Percentiles rank a stretch among this genome's conserved stretches.
Evolutionary conservation across 2,797 vertebrate species (phyloP).

Genomic region (Pseudomugil gertrudae): DNA sequence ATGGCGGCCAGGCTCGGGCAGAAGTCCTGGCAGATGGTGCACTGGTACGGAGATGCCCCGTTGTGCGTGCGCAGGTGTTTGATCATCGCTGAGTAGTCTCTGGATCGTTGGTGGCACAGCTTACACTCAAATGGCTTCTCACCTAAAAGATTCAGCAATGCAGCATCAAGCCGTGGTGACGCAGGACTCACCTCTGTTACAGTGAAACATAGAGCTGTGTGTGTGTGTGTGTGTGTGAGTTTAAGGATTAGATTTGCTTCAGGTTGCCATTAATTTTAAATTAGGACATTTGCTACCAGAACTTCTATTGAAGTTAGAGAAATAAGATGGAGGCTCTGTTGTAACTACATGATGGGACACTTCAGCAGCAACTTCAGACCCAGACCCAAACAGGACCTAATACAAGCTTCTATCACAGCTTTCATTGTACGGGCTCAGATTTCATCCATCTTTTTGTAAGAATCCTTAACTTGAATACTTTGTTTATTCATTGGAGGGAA

Average conservation of each 20-base stretch:
- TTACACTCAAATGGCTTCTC: slow-evolving; percentile 99
- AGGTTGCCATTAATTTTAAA: slow-evolving; percentile 27
- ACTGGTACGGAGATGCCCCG: slow-evolving; percentile 98
- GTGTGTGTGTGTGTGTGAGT: slow-evolving; percentile 4
- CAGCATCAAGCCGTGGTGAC: slow-evolving; percentile 37
- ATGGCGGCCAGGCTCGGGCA: slow-evolving; percentile 98
- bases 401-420: background rate
- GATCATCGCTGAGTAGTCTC: slow-evolving; percentile 99
- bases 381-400: background rate
- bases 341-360: slow-evolving; percentile 16
- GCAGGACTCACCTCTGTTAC: background rate
- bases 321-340: background rate
- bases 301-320: background rate
- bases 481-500: background rate
- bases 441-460: background rate
- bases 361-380: background rate
- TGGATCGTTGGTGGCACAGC: slow-evolving; percentile 97
- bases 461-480: background rate
- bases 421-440: background rate
- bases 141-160: slow-evolving; percentile 80
- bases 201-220: background rate
- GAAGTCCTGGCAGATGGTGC: slow-evolving; percentile 98
- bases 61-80: slow-evolving; percentile 99
- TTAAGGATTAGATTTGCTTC: slow-evolving; percentile 24
- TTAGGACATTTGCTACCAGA: background rate